phyloP scores from a whole-genome alignment of 2,888 invertebrate species.

The Apeira syringaria region DNA sequence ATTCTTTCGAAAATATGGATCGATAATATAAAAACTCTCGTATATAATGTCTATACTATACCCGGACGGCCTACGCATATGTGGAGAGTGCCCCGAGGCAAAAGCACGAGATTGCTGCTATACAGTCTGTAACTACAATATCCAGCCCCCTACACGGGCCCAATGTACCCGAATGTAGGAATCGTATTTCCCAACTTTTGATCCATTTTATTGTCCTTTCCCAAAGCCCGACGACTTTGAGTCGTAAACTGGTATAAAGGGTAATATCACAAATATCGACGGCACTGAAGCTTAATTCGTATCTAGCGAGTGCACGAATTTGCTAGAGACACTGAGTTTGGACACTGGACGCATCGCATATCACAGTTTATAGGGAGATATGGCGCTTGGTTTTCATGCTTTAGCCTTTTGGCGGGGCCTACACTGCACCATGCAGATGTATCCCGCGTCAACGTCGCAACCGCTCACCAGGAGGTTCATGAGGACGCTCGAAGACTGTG shows the following conservation, averaged over 20 bases:
- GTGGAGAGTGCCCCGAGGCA: conserved; percentile 46
- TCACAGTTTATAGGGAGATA: conserved; percentile 66
- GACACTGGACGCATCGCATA: conserved; percentile 79
- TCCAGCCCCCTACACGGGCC: conserved; percentile 46
- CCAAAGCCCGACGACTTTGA: conserved; percentile 37
- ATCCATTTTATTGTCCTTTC: conserved; percentile 49
- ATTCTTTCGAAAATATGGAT: conserved; percentile 53
- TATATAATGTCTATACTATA: not conserved
- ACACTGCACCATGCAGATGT: conserved; percentile 91
- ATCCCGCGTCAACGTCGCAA: conserved; percentile 96
- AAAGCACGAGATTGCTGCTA: conserved; percentile 60
- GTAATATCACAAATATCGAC: conserved; percentile 72
- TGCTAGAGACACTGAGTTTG: conserved; percentile 52
- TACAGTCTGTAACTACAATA: conserved; percentile 46
- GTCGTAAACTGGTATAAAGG: conserved; percentile 48
- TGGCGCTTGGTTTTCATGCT: conserved; percentile 55
- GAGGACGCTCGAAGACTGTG: conserved; percentile 91
- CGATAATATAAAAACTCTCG: conserved; percentile 40
- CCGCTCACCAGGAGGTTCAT: conserved; percentile 98
- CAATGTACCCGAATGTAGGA: conserved; percentile 33
- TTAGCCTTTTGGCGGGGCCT: conserved; percentile 80
- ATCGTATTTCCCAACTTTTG: conserved; percentile 49
- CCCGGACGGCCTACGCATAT: conserved; percentile 36
- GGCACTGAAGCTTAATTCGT: conserved; percentile 61
- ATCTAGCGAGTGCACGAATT: conserved; percentile 49